Evolutionary conservation across 2,113 vertebrate genomes (phyloP).

Genomic region (Sphyrna mokarran): DNA sequence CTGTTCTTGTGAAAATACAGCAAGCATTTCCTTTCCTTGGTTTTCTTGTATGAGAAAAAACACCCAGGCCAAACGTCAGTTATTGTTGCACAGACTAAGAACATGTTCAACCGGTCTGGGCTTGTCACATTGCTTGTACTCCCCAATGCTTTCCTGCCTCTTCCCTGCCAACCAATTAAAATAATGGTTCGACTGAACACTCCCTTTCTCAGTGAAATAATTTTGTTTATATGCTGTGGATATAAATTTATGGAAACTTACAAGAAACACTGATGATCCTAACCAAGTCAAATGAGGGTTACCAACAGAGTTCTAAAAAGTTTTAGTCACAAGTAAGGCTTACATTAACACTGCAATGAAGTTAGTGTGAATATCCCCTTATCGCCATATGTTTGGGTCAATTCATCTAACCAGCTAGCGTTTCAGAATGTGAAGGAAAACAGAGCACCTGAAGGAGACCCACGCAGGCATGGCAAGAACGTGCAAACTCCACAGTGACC

Average conservation of each 20-base stretch:
- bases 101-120: slow-evolving; percentile 48
- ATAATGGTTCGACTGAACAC: neutral
- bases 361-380: too few species aligned
- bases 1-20: slow-evolving; percentile 35
- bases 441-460: too few species aligned
- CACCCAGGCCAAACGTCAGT: neutral
- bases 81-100: slow-evolving; percentile 40
- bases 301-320: neutral
- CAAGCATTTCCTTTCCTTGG: slow-evolving; percentile 25
- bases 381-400: too few species aligned
- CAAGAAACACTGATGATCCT: neutral
- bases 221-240: neutral
- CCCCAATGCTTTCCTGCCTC: neutral
- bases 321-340: too few species aligned
- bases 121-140: neutral
- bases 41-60: neutral
- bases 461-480: too few species aligned
- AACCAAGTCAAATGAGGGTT: neutral
- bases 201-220: neutral
- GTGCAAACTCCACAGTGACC: too few species aligned
- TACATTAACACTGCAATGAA: too few species aligned
- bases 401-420: too few species aligned
- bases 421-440: too few species aligned
- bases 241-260: neutral
- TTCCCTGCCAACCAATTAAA: neutral